phyloP scores from a whole-genome alignment of 1,140 invertebrate species.

The Euwallacea fornicatus region DNA sequence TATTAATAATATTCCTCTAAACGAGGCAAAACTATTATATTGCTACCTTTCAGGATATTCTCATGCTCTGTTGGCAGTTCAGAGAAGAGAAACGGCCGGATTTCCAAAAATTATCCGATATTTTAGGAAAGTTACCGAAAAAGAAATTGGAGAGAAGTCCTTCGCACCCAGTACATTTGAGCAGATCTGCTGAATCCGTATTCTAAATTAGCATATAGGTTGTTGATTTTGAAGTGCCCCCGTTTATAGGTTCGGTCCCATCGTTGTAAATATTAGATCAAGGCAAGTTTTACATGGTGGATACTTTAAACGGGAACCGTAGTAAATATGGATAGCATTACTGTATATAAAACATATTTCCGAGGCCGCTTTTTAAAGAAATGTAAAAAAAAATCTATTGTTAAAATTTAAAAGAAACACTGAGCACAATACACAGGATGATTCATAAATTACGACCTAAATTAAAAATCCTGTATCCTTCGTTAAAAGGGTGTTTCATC shows the following conservation, averaged over 20 bases:
- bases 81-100: conserved; percentile 81
- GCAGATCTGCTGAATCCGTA: conserved; percentile 88
- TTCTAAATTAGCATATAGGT: conserved; percentile 56
- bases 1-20: too few species aligned
- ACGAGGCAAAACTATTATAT: too few species aligned
- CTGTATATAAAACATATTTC: conserved; percentile 15
- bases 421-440: too few species aligned
- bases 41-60: conserved; percentile 75
- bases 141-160: conserved; percentile 94
- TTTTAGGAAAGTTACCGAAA: conserved; percentile 87
- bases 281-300: too few species aligned
- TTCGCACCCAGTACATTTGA: conserved; percentile 94
- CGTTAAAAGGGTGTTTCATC: too few species aligned
- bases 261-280: too few species aligned
- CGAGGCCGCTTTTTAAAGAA: too few species aligned
- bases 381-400: too few species aligned
- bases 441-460: too few species aligned
- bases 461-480: too few species aligned
- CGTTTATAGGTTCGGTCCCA: too few species aligned
- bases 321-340: conserved; percentile 26
- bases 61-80: conserved; percentile 96
- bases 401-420: too few species aligned
- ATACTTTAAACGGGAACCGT: background rate
- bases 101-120: conserved; percentile 81
- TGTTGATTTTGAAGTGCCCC: background rate